Base-by-base conservation (phyloP, 2,797 vertebrate species). In the Smutsia gigantea region DNA sequence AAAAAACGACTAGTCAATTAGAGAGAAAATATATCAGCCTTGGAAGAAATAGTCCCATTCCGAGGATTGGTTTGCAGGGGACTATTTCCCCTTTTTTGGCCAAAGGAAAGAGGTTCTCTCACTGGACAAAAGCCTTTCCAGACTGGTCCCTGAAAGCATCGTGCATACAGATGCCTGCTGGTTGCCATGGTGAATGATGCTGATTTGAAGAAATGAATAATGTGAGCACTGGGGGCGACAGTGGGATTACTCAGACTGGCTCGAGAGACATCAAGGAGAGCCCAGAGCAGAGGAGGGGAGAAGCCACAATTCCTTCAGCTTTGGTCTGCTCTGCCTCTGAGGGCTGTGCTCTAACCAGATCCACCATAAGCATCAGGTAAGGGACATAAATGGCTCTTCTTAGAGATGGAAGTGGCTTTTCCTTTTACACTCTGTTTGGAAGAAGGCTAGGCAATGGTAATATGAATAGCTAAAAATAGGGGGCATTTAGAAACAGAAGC, bases 181-280 rank as follows among this genome's bases (percentile, higher is more conserved):
- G 98, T 99, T 99, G 98, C 98, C 97, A 98, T 98, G 98, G 98
- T 97, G 98, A 98, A 97, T 94, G 98, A 98, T 98, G 98, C 98
- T 96, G 98, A 98, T 98, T 96, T 97, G 25, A 75, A 96, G 98
- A 95, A 0, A 96, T 97, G 94, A 98, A 98, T 98, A 98, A 98
- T 92, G 98, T 0, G 15, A 98, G 96, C 90, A 4, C 51, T 96
- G 11, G n/a, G 25, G 93, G 23, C 1, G 0, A 97, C 95, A 96
- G 98, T 97, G 95, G 97, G 94, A 98, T 97, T 97, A 23, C 91
- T 97, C 97, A 97, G 97, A 91, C 69, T 69, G 92, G 90, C 8
- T 46, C 90, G 87, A 85, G 93, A 96, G 89, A 39, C 64, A 81
- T 83, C 96, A 14, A 87, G 86, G 78, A 96, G 95, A 92, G 77